Percentiles rank a stretch among this genome's conserved stretches.
These are phyloP conservation scores for Podargus strigoides DNA, from an alignment of 2,797 vertebrate species.

Conservation along the genomic window DNA sequence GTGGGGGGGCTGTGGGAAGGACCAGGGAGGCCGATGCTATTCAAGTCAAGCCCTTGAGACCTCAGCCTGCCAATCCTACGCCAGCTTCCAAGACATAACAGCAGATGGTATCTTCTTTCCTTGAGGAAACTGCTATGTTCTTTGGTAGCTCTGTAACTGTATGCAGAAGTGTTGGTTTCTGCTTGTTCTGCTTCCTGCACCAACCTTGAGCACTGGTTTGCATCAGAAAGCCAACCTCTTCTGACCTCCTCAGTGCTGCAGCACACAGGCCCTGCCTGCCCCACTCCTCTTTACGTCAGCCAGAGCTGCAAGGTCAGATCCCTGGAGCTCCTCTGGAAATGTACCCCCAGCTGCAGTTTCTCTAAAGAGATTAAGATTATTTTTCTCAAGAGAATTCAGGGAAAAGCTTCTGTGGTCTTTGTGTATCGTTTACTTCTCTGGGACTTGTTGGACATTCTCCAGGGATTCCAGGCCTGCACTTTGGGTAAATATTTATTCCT, in stretches of 20 bases:
- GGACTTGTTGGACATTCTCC: constrained; percentile 29
- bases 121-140: neutral
- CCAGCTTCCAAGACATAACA: neutral
- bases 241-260: neutral
- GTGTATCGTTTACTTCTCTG: constrained; percentile 48
- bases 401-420: constrained; percentile 38
- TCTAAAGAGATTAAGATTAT: constrained; percentile 47
- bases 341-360: constrained; percentile 58
- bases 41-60: neutral
- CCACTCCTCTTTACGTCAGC: constrained; percentile 51
- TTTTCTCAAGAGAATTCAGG: constrained; percentile 55
- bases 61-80: neutral
- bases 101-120: neutral
- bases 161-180: neutral
- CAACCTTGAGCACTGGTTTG: neutral
- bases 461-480: constrained; percentile 52
- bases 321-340: constrained; percentile 48
- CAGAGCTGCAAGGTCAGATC: constrained; percentile 33
- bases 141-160: accelerated
- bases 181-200: neutral
- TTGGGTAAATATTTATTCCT: constrained; percentile 57
- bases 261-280: constrained; percentile 16
- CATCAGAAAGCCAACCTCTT: neutral
- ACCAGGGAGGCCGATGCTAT: neutral
- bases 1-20: neutral